Conservation (phyloP, 2,797 vertebrate genomes). For the Momotus momota region DNA sequence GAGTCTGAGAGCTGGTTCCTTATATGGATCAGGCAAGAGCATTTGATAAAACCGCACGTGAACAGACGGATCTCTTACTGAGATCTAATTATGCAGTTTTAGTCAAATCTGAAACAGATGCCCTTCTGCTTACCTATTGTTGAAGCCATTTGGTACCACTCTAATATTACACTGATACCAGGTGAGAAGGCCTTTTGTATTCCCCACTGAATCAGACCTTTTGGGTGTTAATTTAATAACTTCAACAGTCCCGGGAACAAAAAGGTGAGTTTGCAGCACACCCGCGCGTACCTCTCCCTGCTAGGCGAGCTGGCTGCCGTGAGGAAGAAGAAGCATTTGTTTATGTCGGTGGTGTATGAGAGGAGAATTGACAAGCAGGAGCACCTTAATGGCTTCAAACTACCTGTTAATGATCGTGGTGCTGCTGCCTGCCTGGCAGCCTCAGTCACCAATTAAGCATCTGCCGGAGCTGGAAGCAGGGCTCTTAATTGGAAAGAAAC, state of each 20-base stretch:
- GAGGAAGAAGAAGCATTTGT: constrained; percentile 58
- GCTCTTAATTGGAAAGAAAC: constrained; percentile 79
- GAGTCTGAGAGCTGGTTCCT: background rate
- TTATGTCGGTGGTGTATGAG: constrained; percentile 46
- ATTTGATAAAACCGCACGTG: constrained; percentile 71
- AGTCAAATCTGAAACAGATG: constrained; percentile 84
- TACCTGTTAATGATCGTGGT: constrained; percentile 80
- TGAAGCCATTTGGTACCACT: constrained; percentile 81
- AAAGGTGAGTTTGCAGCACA: background rate
- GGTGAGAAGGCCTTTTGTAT: constrained; percentile 69
- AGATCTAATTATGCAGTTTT: constrained; percentile 84
- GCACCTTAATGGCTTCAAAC: constrained; percentile 77
- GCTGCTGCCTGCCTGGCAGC: constrained; percentile 79
- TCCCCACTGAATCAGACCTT: constrained; percentile 61
- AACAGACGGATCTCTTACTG: constrained; percentile 82
- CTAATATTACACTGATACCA: constrained; percentile 78
- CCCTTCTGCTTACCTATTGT: constrained; percentile 78
- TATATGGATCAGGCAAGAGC: constrained; percentile 7
- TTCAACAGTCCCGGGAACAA: background rate
- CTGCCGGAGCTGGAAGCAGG: constrained; percentile 80
- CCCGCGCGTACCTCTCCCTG: background rate
- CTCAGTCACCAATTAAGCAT: constrained; percentile 85
- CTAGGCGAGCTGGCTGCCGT: constrained; percentile 35
- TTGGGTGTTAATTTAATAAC: constrained; percentile 77
- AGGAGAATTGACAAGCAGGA: constrained; percentile 74